Evolutionary conservation across 2,888 invertebrate genomes (phyloP).

Genomic region (Eristalis pertinax): DNA sequence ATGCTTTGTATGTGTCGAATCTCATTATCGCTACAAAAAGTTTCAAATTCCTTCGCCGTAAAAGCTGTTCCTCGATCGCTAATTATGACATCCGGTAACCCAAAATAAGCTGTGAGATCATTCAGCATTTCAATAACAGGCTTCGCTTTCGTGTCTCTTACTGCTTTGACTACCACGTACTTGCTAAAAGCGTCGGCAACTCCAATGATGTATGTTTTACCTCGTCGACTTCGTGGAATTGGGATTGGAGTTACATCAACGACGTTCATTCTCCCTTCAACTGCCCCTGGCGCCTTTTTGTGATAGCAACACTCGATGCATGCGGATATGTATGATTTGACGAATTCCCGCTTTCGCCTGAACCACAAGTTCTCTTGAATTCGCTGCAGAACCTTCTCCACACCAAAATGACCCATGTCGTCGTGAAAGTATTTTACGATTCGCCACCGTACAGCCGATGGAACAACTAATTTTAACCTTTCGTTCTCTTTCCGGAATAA

Average conservation of each 20-base stretch:
- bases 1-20: constrained; percentile 44
- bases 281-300: constrained; percentile 57
- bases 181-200: constrained; percentile 26
- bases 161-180: constrained; percentile 8
- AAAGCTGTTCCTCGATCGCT: constrained; percentile 6
- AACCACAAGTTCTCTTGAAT: background rate
- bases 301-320: constrained; percentile 53
- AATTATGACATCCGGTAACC: constrained; percentile 33
- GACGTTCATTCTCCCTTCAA: background rate
- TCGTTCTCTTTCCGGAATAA: background rate
- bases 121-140: constrained; percentile 49
- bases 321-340: constrained; percentile 22
- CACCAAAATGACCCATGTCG: constrained; percentile 35
- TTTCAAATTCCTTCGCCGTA: constrained; percentile 6
- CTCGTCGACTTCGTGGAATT: constrained; percentile 13
- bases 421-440: constrained; percentile 14
- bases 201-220: constrained; percentile 8
- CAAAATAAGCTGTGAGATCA: constrained; percentile 57
- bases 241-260: constrained; percentile 25
- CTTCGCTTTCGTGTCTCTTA: constrained; percentile 29
- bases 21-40: no score
- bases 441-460: constrained; percentile 17
- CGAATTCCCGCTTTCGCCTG: constrained; percentile 22
- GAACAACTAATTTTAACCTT: constrained; percentile 17
- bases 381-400: constrained; percentile 18